Base-by-base conservation (phyloP, 1,140 invertebrate genomes). In the Linepithema humile region DNA sequence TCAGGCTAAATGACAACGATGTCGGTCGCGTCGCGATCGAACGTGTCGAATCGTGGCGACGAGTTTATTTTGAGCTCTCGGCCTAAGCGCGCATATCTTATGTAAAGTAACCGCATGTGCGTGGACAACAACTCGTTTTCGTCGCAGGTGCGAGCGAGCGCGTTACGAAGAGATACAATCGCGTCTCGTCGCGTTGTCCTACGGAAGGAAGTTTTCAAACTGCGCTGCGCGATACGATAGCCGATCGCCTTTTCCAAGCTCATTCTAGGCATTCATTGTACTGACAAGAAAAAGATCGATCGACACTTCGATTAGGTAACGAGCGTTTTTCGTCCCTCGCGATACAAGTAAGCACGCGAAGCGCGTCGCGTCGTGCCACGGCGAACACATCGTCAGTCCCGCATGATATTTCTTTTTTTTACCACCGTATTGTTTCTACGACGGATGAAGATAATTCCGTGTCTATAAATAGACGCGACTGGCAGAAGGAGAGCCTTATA, bases 21-120 rank as follows among this genome's bases (percentile, higher is more conserved):
- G 45, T 60, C 55, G 35, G 55, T 60, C 55, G n/a, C n/a, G 73
- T 88, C 70, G 85, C 45, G 70, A 86, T 88, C 87, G 85, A 85
- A 88, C 74, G 89, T 65, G 77, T 87, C 75, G 85, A 89, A 90
- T 85, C 88, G 78, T 67, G 60, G 74, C 80, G 72, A 84, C 80
- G 60, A 89, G 88, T 89, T 85, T 90, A 89, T 90, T 89, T 90
- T 84, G 59, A 89, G 85, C 82, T 70, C 40, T 15, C 64, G 55
- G 60, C 72, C 85, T 90, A 89, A 85, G 86, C 82, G 85, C 75
- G 85, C 83, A 89, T 89, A 88, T 85, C 88, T 89, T 89, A 89
- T 89, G 85, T 89, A 90, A 89, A 89, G 85, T 83, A 78, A 86
- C 80, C 88, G 85, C 83, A 80, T 87, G 83, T 84, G 85, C 83